Evolutionary conservation across 2,888 invertebrate genomes (phyloP), one percentile per base, ranked within the genome.

Genomic region (Thymelicus lineola): DNA sequence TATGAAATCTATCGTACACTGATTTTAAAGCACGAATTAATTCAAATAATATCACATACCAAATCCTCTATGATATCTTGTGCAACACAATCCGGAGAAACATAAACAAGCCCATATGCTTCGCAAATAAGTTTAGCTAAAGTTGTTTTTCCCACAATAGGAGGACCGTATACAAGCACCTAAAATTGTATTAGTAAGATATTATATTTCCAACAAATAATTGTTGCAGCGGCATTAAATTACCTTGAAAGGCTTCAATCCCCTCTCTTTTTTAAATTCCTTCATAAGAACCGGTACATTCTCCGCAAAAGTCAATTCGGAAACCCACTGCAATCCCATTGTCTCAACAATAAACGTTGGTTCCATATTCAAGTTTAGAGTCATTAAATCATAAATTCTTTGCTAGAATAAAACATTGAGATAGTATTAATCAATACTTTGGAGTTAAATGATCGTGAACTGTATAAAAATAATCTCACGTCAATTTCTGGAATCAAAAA

Each of bases 111-210:
- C 6, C 94, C 94, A 76, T 96, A 96, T 66, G 91, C 85, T 71
- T 95, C 89, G 64, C 94, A 93, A 63, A 96, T 87, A 72, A 86
- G 87, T 75, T 94, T 94, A 0, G 96, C 94, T 68, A 96, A 76
- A 20, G 87, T 89, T 0, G 95, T 95, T 86, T 96, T 96, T 28
- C 96, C 96, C 12, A 94, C 91, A 7, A 95, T 94, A 5, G 96
- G 96, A 20, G 96, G 96, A 1, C 96, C 96, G 74, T 95, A 95
- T 1, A 96, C 82, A 15, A 96, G 50, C 14, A 93, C 81, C 93
- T 93, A 79, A 70, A 72, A 73, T 61, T 28, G 6, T 15, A 48
- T 53, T 48, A 10, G 12, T 42, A 12, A 67, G 20, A 61, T 48
- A 20, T 48, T 48, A 46, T 45, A 20, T 35, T 28, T 48, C 45